A percentile compares a stretch with the other conserved stretches of the same genome.
Evolutionary conservation across 1,140 invertebrate species (phyloP).

Genomic region (Drosophila biarmipes): DNA sequence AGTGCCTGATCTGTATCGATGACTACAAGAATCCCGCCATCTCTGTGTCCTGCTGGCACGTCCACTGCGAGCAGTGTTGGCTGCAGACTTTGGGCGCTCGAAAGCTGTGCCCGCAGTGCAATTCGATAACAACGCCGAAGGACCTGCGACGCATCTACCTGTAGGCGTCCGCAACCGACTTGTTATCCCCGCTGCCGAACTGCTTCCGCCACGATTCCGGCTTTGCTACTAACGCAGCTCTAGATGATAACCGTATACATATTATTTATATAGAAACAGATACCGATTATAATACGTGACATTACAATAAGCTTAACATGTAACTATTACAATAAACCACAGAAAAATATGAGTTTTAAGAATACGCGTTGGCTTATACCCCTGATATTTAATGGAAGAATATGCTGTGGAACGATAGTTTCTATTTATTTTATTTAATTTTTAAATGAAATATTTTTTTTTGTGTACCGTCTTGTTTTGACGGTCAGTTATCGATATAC

Average conservation of each 20-base stretch:
- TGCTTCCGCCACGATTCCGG: conserved; percentile 9
- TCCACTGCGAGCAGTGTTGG: conserved; percentile 98
- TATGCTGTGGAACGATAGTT: too few relatives aligned
- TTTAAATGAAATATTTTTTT: too few relatives aligned
- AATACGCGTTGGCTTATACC: not conserved
- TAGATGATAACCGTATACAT: conserved; percentile 47
- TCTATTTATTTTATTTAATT: not conserved
- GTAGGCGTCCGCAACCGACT: conserved; percentile 85
- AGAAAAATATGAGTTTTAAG: conserved; percentile 1
- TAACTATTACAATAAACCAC: conserved; percentile 71
- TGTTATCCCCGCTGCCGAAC: conserved; percentile 31
- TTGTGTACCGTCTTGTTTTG: not conserved
- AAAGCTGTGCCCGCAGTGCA: conserved; percentile 97
- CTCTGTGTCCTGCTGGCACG: conserved; percentile 98
- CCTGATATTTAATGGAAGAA: too few relatives aligned
- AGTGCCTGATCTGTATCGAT: conserved; percentile 96
- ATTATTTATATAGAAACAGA: conserved; percentile 61
- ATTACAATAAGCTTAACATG: conserved; percentile 69
- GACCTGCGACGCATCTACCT: conserved; percentile 95
- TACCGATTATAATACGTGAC: conserved; percentile 66
- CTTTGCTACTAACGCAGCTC: conserved; percentile 22
- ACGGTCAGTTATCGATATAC: not conserved
- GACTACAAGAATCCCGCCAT: conserved; percentile 94
- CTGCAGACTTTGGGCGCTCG: conserved; percentile 94
- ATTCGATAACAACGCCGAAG: conserved; percentile 95